Evolutionary conservation across 2,113 vertebrate genomes (phyloP).

Genomic region (Sprattus sprattus): DNA sequence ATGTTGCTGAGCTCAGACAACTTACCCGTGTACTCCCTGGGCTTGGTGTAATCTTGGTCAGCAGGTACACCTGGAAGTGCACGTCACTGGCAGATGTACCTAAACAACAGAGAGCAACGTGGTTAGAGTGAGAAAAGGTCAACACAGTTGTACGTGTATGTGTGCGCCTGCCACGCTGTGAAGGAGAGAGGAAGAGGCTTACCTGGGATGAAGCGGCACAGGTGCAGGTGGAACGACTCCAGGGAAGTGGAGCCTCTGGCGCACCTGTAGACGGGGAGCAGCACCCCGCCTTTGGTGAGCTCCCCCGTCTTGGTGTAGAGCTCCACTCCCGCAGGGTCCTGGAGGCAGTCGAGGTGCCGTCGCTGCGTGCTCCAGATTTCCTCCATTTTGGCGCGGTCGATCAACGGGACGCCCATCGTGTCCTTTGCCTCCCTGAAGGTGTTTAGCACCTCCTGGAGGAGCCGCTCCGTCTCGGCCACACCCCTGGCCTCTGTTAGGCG

Average conservation of each 20-base stretch:
- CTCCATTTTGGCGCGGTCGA: slow-evolving; percentile 24
- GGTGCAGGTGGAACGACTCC: slow-evolving; percentile 30
- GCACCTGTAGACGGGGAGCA: neutral
- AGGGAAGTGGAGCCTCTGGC: slow-evolving; percentile 5
- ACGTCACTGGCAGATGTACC: slow-evolving; percentile 4
- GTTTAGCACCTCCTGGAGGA: slow-evolving; percentile 25
- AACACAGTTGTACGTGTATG: no score
- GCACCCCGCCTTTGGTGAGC: slow-evolving; percentile 21
- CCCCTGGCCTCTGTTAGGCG: slow-evolving; percentile 16
- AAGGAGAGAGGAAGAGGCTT: neutral
- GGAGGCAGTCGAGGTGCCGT: neutral
- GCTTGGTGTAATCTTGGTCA: slow-evolving; percentile 18
- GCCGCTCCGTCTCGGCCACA: slow-evolving; percentile 21
- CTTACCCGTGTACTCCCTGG: slow-evolving; percentile 36
- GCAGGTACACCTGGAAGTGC: slow-evolving; percentile 35
- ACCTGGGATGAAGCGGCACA: slow-evolving; percentile 1
- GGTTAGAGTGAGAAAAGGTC: neutral
- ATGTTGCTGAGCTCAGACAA: neutral
- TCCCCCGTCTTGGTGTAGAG: slow-evolving; percentile 20
- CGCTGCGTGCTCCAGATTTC: slow-evolving; percentile 16
- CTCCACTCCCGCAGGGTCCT: neutral
- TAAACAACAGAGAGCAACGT: neutral
- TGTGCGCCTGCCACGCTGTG: no score
- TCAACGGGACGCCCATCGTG: slow-evolving; percentile 4
- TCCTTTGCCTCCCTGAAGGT: slow-evolving; percentile 18